Base-by-base conservation (phyloP, 2,888 invertebrate genomes). In the Notodonta dromedarius region DNA sequence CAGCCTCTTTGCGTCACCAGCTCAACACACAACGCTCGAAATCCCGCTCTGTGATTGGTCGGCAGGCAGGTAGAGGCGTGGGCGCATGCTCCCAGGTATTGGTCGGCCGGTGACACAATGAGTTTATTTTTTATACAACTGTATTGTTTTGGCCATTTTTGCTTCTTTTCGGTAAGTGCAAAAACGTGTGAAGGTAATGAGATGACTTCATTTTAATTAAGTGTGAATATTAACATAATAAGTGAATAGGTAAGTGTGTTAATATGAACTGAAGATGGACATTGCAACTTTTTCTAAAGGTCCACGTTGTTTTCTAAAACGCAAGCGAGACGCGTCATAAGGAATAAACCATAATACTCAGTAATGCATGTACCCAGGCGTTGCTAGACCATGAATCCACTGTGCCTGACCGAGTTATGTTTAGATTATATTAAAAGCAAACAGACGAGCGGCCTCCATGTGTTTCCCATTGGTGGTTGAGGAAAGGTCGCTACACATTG, bases 361-460 rank as follows among this genome's bases (percentile, higher is more conserved):
- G 24, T 24, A 24, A 24, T 24, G 24, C 24, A 24, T 24, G 24
- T 24, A 24, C 24, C 24, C 24, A 2, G 2, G 1, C 6, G 35
- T 35, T 6, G 7, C 35, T 35, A 52, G 13, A 32, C 24, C 2
- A 24, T 51, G 24, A 51, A 24, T 51, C 11, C 51, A 24, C n/a
- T 16, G 50, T 16, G 51, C 14, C 51, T 13, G 24, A 51, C 39
- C 66, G 70, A 64, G 60, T 67, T 70, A 63, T 67, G 70, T 70
- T 60, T 62, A 40, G 40, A 58, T 62, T 70, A 67, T 70, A 70
- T 70, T 65, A 65, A 67, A 59, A 70, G 60, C 70, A 67, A 62
- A 64, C 59, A 60, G 62, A 70, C 70, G 57, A 62, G 66, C 70
- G 56, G 61, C 61, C 56, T 59, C 56, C 70, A 61, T 67, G 64